Evolutionary conservation across 1,140 invertebrate species (phyloP), one percentile per base, ranked within the genome.

Genomic region (Heliconius hermathena): DNA sequence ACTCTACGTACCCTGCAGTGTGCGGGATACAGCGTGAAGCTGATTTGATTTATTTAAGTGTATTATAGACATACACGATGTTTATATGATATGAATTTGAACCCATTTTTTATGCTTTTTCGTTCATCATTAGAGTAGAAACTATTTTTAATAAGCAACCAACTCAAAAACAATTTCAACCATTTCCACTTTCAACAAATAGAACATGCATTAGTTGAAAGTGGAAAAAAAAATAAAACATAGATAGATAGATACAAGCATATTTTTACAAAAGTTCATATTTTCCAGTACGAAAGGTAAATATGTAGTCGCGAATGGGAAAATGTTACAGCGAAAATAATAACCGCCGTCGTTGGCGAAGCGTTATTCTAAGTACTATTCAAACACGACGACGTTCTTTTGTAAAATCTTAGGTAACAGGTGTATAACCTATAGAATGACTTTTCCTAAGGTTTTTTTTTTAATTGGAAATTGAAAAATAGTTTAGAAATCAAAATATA

Each of bases 291-390:
- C 26, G 60, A 26, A 29, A 66, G 11, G 60, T 16, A 66, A 66
- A 66, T 66, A 66, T 66, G 60, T 66, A 66, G 22, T 29, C 3
- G 60, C 26, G 22, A 66, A 66, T 66, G 60, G 26, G 3, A 66
- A 66, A 66, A 66, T 66, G 26, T 66, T 66, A 16, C 22, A 29
- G 11, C 4, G 60, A 26, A 66, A 66, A 66, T 66, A 66, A 66
- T 66, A 66, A 66, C 22, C 26, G 5, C 26, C 26, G 57, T 13
- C 57, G 57, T 16, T 66, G 57, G 22, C 57, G 57, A 66, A 66
- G 26, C 60, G 60, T 66, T 66, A 66, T 66, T 66, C 60, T 66
- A 66, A 66, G 60, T 66, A 66, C 26, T 66, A 66, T 66, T 29
- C 26, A 66, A 22, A 66, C 0, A 66, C 60, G 26, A 29, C 3